A percentile compares a stretch with the other conserved stretches of the same genome.
Evolutionary conservation across 2,888 invertebrate species (phyloP).

Genomic region (Imbricaverruca yamaguchii): DNA sequence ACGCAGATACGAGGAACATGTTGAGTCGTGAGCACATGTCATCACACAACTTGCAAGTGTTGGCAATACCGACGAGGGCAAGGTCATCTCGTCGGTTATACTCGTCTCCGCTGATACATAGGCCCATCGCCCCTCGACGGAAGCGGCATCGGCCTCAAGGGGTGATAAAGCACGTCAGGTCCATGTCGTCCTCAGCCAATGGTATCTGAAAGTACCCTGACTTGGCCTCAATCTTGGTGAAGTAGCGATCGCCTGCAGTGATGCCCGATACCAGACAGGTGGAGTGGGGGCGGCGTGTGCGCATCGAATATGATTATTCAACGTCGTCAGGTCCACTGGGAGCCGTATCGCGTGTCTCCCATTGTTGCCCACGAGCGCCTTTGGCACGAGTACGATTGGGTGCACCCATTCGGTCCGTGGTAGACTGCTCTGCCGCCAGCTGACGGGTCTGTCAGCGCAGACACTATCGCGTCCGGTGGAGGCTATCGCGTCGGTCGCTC

Average conservation of each 20-base stretch:
- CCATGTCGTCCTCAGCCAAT: not conserved
- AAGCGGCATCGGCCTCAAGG: not conserved
- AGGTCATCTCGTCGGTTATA: not conserved
- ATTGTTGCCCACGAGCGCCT: too few relatives aligned
- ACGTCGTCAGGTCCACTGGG: not conserved
- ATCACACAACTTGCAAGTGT: not conserved
- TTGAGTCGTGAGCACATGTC: not conserved
- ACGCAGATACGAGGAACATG: not conserved
- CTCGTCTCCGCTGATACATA: not conserved
- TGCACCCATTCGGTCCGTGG: too few relatives aligned
- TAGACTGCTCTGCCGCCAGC: too few relatives aligned
- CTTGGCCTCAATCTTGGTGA: not conserved
- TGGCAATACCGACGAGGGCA: not conserved
- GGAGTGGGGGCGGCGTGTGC: not conserved
- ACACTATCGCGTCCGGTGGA: too few relatives aligned
- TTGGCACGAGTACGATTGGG: too few relatives aligned
- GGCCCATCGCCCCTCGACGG: not conserved
- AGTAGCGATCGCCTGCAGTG: too few relatives aligned
- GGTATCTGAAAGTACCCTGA: not conserved
- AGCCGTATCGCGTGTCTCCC: not conserved
- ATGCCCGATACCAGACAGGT: not conserved
- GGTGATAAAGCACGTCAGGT: not conserved
- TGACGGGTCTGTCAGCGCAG: too few relatives aligned
- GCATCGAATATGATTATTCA: not conserved
- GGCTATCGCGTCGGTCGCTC: too few relatives aligned